Evolutionary conservation across 2,797 vertebrate species (phyloP).

Genomic region (Rhynchonycteris naso): DNA sequence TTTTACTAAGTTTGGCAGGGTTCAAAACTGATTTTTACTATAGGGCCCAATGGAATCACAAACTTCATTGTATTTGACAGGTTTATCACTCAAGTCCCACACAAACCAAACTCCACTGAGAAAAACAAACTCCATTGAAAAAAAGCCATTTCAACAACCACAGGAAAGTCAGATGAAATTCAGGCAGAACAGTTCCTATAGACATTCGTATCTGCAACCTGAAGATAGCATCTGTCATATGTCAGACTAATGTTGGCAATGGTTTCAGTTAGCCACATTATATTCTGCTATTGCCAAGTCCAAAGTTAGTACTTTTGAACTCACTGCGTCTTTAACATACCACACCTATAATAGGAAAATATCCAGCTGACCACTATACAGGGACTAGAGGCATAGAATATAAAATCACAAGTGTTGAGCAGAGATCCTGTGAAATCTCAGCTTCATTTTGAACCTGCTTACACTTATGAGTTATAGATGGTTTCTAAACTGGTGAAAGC

Average conservation of each 20-base stretch:
- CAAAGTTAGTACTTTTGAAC: constrained; percentile 53
- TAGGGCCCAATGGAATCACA: constrained; percentile 18
- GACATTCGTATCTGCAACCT: not conserved
- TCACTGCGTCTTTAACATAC: not conserved
- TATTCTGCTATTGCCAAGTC: not conserved
- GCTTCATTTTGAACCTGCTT: constrained; percentile 59
- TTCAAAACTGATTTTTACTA: constrained; percentile 58
- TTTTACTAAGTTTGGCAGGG: constrained; percentile 54
- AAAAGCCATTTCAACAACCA: not conserved
- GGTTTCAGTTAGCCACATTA: not conserved
- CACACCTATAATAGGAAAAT: not conserved
- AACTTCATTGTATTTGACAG: constrained; percentile 26
- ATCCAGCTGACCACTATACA: not conserved
- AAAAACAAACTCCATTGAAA: not conserved
- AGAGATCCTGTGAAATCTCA: constrained; percentile 41
- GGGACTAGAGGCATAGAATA: not conserved
- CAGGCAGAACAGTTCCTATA: not conserved
- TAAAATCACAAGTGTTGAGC: constrained; percentile 1
- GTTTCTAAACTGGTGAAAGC: constrained; percentile 59
- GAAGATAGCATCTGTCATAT: not conserved
- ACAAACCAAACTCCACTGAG: not conserved
- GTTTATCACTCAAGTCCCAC: constrained; percentile 44
- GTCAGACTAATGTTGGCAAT: not conserved
- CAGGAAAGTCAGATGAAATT: not conserved
- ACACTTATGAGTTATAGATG: constrained; percentile 25